Conservation (phyloP, 2,888 invertebrate species). For the Caenorhabditis sinica region DNA sequence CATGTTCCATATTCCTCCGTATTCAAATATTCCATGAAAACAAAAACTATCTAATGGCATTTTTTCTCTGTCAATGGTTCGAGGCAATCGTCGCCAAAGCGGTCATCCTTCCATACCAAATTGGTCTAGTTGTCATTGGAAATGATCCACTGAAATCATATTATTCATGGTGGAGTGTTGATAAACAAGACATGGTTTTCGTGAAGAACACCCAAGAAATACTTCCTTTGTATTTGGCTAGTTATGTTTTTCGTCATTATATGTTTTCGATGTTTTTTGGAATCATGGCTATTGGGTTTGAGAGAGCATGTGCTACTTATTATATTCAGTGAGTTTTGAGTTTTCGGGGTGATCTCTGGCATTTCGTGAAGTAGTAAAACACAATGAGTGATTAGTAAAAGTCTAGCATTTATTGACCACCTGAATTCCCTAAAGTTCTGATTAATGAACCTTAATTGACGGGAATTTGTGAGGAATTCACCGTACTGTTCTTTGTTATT, state of each 20-base stretch:
- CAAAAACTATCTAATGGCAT: conserved; percentile 14
- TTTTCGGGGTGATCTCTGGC: neutral
- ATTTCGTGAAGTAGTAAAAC: no score
- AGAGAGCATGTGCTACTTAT: conserved; percentile 18
- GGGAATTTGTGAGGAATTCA: no score
- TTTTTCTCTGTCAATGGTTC: conserved; percentile 22
- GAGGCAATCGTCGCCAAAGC: conserved; percentile 16
- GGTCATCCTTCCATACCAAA: conserved; percentile 22
- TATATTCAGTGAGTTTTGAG: conserved; percentile 33
- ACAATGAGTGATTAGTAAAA: neutral
- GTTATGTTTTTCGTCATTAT: conserved; percentile 27
- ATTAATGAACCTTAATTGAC: no score
- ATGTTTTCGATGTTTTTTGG: conserved; percentile 31
- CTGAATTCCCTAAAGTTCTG: no score
- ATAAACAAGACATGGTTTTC: neutral
- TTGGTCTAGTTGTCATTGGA: conserved; percentile 24
- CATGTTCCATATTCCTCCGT: conserved; percentile 5
- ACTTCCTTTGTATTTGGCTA: conserved; percentile 17
- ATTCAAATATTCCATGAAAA: conserved; percentile 30
- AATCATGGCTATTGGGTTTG: conserved; percentile 24
- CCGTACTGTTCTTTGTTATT: no score
- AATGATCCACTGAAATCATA: neutral
- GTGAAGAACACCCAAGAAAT: conserved; percentile 10
- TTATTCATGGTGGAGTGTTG: conserved; percentile 15
- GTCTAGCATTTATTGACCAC: no score